Percentiles rank a stretch among this genome's conserved stretches.
These are phyloP conservation scores for Diorhabda elongata DNA, from an alignment of 1,140 invertebrate genomes.

Conservation along the genomic window DNA sequence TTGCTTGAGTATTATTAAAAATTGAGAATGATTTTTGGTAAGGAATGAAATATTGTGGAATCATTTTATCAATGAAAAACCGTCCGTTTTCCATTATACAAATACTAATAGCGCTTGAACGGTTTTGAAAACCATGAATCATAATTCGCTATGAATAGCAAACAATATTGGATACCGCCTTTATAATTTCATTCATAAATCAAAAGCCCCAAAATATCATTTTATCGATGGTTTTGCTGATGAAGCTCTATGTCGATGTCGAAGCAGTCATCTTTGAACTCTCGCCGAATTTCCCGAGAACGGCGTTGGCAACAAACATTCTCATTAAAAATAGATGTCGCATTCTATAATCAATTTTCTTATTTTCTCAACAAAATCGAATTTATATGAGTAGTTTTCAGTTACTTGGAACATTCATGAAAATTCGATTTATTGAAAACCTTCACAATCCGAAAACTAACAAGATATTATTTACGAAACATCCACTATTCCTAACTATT, in stretches of 20 bases:
- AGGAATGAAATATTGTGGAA: too few species aligned
- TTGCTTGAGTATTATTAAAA: too few species aligned
- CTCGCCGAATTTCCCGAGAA: neutral
- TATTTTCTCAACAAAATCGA: too few species aligned
- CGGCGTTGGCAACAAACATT: neutral
- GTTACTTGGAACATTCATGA: too few species aligned
- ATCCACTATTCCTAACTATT: too few species aligned
- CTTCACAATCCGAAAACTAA: too few species aligned
- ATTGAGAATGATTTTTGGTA: too few species aligned
- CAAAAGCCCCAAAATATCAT: neutral
- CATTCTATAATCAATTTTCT: too few species aligned
- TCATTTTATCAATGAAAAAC: neutral
- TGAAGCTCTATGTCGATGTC: neutral
- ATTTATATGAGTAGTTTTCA: too few species aligned
- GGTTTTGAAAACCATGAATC: slow-evolving; percentile 2
- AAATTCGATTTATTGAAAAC: too few species aligned
- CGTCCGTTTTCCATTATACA: neutral
- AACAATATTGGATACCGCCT: neutral
- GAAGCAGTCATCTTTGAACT: neutral
- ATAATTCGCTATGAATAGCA: slow-evolving; percentile 1
- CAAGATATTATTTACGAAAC: too few species aligned
- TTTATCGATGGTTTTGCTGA: neutral
- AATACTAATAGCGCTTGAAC: neutral
- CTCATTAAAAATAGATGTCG: neutral
- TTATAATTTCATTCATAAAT: slow-evolving; percentile 3